A percentile compares a stretch with the other conserved stretches of the same genome.
These are phyloP conservation scores for Pampusana beccarii DNA, from an alignment of 2,113 vertebrate species.

Conservation along the genomic window DNA sequence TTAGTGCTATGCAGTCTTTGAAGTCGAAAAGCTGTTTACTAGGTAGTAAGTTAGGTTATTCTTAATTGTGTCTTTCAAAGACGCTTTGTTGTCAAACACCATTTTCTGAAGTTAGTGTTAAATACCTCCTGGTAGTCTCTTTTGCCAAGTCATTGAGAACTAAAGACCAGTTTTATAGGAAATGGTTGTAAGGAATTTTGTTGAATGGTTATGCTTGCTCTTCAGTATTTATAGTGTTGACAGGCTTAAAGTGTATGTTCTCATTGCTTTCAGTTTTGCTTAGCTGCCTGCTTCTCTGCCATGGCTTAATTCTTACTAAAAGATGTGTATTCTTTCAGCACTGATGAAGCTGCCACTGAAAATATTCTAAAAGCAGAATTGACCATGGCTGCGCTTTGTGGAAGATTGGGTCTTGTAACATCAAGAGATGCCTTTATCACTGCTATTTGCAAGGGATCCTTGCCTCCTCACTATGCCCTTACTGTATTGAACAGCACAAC, in stretches of 20 bases:
- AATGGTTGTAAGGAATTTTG: not conserved
- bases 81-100: not conserved
- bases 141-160: not conserved
- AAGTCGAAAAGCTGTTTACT: not conserved
- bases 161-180: not conserved
- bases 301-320: constrained; percentile 13
- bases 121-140: not conserved
- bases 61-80: not conserved
- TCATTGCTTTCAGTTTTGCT: not conserved
- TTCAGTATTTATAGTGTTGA: not conserved
- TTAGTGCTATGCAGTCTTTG: not conserved
- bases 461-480: constrained; percentile 96
- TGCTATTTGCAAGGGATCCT: constrained; percentile 96
- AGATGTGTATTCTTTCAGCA: constrained; percentile 76
- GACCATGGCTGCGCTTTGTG: constrained; percentile 95
- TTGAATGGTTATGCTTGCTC: constrained; percentile 1
- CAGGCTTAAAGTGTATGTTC: not conserved
- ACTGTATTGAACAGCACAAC: constrained; percentile 89
- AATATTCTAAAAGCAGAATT: constrained; percentile 97
- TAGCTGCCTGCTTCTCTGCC: not conserved
- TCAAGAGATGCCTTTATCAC: constrained; percentile 98
- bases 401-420: constrained; percentile 90
- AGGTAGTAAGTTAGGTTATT: not conserved
- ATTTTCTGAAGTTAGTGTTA: not conserved
- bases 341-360: constrained; percentile 96